A percentile compares a stretch with the other conserved stretches of the same genome.
These are phyloP conservation scores for Lepidothrix coronata DNA, from an alignment of 2,113 vertebrate genomes.

Conservation along the genomic window DNA sequence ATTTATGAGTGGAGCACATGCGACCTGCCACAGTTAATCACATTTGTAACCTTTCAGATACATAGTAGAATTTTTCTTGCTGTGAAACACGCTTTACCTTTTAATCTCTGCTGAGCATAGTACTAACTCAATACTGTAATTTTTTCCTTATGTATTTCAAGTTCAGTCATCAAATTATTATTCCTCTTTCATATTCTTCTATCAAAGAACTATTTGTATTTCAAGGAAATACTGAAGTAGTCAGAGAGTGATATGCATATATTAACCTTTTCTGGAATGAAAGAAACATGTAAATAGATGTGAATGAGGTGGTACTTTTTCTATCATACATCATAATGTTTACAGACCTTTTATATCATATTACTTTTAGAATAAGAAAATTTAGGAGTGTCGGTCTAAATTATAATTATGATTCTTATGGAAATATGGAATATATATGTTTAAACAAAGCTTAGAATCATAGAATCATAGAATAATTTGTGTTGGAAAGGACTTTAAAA, in stretches of 20 bases:
- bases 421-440: not conserved
- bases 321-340: not conserved
- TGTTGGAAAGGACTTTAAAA: not conserved
- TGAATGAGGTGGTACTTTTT: not conserved
- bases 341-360: not conserved
- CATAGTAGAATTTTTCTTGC: conserved; percentile 36
- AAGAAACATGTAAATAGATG: not conserved
- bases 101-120: conserved; percentile 47
- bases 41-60: conserved; percentile 71
- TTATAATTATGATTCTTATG: not conserved
- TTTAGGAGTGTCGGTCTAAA: not conserved
- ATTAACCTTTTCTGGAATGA: not conserved
- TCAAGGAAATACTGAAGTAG: not conserved
- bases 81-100: conserved; percentile 47
- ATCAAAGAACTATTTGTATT: not conserved
- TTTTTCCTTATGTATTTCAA: not conserved
- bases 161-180: not conserved
- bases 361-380: not conserved
- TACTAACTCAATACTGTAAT: not conserved
- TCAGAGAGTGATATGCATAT: not conserved
- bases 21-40: conserved; percentile 72
- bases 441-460: not conserved
- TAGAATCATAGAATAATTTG: not conserved
- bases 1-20: conserved; percentile 67
- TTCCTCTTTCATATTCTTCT: not conserved